A percentile compares a stretch with the other conserved stretches of the same genome.
phyloP scores from a whole-genome alignment of 2,888 invertebrate species.

The Cheilosia scutellata region DNA sequence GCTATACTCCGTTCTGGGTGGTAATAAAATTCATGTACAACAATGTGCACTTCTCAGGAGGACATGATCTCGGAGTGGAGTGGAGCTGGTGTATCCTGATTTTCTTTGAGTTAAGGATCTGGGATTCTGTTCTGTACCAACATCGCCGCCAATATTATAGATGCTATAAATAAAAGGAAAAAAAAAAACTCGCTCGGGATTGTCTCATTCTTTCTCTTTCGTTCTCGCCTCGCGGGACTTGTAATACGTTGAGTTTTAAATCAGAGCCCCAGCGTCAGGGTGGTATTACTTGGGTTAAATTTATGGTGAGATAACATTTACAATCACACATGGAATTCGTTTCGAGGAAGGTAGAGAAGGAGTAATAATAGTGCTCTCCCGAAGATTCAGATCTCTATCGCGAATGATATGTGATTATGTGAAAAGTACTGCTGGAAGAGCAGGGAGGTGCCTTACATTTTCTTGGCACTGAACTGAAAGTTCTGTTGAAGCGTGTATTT shows the following conservation, averaged over 20 bases:
- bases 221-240: slow-evolving; percentile 30
- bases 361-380: slow-evolving; percentile 33
- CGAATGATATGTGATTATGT: slow-evolving; percentile 70
- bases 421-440: slow-evolving; percentile 1
- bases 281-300: slow-evolving; percentile 71
- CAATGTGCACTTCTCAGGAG: slow-evolving; percentile 61
- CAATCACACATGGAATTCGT: slow-evolving; percentile 49
- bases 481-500: neutral
- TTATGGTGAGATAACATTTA: slow-evolving; percentile 74
- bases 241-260: slow-evolving; percentile 70
- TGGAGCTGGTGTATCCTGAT: slow-evolving; percentile 44
- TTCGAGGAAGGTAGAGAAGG: neutral
- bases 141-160: slow-evolving; percentile 69
- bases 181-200: slow-evolving; percentile 45
- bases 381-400: slow-evolving; percentile 59
- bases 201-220: slow-evolving; percentile 43
- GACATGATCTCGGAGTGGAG: slow-evolving; percentile 26
- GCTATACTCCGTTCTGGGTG: slow-evolving; percentile 26
- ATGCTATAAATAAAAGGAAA: slow-evolving; percentile 68
- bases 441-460: neutral
- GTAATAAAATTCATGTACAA: slow-evolving; percentile 74
- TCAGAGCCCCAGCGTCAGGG: slow-evolving; percentile 64
- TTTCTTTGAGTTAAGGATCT: slow-evolving; percentile 70
- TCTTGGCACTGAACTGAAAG: neutral
- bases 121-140: slow-evolving; percentile 41